Evolutionary conservation across 2,113 vertebrate genomes (phyloP).

Genomic region (Tretioscincus oriximinensis): DNA sequence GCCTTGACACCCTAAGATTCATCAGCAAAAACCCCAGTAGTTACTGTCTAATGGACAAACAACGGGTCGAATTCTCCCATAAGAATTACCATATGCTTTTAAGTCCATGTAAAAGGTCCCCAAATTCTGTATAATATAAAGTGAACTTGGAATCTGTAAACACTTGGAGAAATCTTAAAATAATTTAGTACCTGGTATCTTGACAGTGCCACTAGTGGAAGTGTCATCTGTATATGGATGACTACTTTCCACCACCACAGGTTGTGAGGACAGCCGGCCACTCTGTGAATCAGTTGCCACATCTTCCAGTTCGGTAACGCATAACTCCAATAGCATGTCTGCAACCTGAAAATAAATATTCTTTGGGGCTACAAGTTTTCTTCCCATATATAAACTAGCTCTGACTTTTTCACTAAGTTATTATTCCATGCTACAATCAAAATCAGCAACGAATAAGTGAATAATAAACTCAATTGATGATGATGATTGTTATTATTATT

Average conservation of each 20-base stretch:
- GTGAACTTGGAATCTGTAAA: background rate
- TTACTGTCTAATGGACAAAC: too few relatives aligned
- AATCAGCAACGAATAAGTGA: too few relatives aligned
- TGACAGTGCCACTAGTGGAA: slow-evolving; percentile 94
- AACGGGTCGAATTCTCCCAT: too few relatives aligned
- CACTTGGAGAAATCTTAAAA: background rate
- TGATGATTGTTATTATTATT: too few relatives aligned
- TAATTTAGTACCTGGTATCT: slow-evolving; percentile 88
- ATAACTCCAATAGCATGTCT: slow-evolving; percentile 94
- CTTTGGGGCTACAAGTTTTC: background rate
- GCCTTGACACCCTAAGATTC: too few relatives aligned
- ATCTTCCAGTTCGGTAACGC: slow-evolving; percentile 94
- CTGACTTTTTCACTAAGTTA: too few relatives aligned
- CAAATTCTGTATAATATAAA: background rate
- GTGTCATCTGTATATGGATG: slow-evolving; percentile 98
- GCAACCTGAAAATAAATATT: slow-evolving; percentile 80
- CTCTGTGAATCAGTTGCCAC: slow-evolving; percentile 97
- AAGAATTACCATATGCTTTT: too few relatives aligned
- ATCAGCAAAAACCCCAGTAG: too few relatives aligned
- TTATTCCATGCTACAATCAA: background rate
- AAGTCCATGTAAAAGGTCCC: background rate
- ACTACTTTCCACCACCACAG: slow-evolving; percentile 96
- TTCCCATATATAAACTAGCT: background rate
- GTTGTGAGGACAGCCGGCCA: slow-evolving; percentile 93
- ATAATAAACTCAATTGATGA: too few relatives aligned